Percentiles rank a stretch among this genome's conserved stretches.
Evolutionary conservation across 2,797 vertebrate species (phyloP).

Genomic region (Phalanger gymnotis): DNA sequence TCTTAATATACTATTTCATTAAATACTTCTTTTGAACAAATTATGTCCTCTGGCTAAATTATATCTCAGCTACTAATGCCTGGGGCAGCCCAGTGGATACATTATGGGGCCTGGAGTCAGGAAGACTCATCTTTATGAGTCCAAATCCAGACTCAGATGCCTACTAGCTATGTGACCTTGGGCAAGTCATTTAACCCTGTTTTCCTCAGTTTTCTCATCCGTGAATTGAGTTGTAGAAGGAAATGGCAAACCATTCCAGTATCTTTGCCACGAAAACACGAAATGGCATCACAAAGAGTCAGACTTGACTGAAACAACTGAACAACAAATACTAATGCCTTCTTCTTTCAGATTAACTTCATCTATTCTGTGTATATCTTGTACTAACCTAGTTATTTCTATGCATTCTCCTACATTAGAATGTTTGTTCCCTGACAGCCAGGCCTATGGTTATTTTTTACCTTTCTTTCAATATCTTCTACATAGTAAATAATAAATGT

Average conservation of each 20-base stretch:
- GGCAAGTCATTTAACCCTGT: background rate
- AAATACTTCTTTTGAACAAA: background rate
- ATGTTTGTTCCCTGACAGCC: background rate
- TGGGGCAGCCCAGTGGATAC: background rate
- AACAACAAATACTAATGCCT: background rate
- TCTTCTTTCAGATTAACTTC: background rate
- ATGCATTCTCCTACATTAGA: background rate
- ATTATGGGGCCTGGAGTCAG: background rate
- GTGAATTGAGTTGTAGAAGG: background rate
- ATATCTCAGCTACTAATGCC: background rate
- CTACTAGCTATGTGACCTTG: background rate
- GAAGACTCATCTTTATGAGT: background rate
- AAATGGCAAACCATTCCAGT: background rate
- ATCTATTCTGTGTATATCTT: background rate
- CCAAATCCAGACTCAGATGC: background rate
- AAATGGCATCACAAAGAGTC: background rate
- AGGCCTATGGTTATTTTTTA: background rate
- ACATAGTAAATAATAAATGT: background rate
- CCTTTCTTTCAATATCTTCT: background rate
- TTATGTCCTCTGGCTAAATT: background rate
- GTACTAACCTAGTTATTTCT: background rate
- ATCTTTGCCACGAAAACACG: background rate
- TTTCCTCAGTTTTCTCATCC: background rate
- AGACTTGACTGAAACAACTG: background rate
- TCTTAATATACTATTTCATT: background rate